Percentiles rank a stretch among this genome's conserved stretches.
Conservation (phyloP, 1,140 invertebrate species). For the Pseudomyrmex pallidus region DNA sequence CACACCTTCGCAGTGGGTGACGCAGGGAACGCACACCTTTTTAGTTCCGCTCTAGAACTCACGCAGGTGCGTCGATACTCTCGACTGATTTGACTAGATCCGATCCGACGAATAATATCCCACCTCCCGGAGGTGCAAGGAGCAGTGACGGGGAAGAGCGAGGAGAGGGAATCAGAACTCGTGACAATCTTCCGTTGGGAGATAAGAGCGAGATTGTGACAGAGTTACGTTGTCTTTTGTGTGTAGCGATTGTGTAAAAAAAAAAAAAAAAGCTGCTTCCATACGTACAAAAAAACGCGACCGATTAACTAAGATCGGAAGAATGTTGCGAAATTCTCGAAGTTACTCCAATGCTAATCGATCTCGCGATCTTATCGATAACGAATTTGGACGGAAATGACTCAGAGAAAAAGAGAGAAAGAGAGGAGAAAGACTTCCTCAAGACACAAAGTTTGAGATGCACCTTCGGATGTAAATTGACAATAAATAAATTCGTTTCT, state of each 20-base stretch:
- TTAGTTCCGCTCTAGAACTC: neutral
- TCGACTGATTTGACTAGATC: slow-evolving; percentile 64
- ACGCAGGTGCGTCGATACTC: slow-evolving; percentile 38
- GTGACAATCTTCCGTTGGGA: slow-evolving; percentile 64
- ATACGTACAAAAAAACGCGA: neutral
- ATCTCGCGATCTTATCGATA: neutral
- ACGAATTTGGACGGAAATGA: neutral
- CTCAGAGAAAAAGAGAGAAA: neutral
- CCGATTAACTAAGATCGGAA: too few relatives aligned
- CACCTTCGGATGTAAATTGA: neutral
- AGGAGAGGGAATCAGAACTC: slow-evolving; percentile 65
- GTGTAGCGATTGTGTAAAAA: neutral
- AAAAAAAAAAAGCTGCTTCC: neutral
- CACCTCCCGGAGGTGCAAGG: slow-evolving; percentile 56
- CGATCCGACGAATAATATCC: slow-evolving; percentile 65
- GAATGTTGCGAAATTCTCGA: neutral
- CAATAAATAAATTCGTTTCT: too few relatives aligned
- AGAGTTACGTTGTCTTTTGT: slow-evolving; percentile 28
- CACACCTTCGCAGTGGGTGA: too few relatives aligned
- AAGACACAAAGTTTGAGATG: neutral
- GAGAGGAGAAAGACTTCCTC: neutral
- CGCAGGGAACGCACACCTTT: neutral
- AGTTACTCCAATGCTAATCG: neutral
- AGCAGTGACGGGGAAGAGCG: slow-evolving; percentile 38
- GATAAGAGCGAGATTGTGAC: slow-evolving; percentile 42